Evolutionary conservation across 2,113 vertebrate genomes (phyloP).

Genomic region (Gallinago undulata): DNA sequence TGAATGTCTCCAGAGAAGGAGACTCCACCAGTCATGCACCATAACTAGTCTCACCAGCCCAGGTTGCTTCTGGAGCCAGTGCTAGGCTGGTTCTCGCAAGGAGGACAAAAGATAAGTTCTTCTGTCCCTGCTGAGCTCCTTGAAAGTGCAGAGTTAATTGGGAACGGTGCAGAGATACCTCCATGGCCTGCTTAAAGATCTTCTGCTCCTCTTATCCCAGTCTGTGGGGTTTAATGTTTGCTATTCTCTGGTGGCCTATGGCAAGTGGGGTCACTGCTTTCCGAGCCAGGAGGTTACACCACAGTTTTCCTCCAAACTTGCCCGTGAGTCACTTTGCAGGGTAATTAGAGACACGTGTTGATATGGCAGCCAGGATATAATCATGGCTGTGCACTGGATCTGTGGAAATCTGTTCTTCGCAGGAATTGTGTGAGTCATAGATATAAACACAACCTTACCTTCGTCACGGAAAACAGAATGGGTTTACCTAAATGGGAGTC

Average conservation of each 20-base stretch:
- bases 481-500: slow-evolving; percentile 14
- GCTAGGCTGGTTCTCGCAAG: not conserved
- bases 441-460: slow-evolving; percentile 6
- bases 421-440: slow-evolving; percentile 65
- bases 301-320: not conserved
- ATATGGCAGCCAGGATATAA: slow-evolving; percentile 22
- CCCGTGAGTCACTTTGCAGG: slow-evolving; percentile 24
- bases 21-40: no score
- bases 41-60: not conserved
- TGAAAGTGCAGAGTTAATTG: not conserved
- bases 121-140: not conserved
- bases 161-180: not conserved
- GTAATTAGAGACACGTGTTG: slow-evolving; percentile 58
- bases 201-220: not conserved
- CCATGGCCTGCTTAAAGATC: not conserved
- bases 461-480: slow-evolving; percentile 47
- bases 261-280: not conserved
- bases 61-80: not conserved
- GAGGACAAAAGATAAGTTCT: not conserved
- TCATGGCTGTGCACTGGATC: not conserved
- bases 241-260: not conserved
- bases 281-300: slow-evolving; percentile 25
- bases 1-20: no score
- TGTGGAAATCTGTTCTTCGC: slow-evolving; percentile 38
- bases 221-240: not conserved